phyloP scores from a whole-genome alignment of 1,140 invertebrate species.

The Drosophila pachea region DNA sequence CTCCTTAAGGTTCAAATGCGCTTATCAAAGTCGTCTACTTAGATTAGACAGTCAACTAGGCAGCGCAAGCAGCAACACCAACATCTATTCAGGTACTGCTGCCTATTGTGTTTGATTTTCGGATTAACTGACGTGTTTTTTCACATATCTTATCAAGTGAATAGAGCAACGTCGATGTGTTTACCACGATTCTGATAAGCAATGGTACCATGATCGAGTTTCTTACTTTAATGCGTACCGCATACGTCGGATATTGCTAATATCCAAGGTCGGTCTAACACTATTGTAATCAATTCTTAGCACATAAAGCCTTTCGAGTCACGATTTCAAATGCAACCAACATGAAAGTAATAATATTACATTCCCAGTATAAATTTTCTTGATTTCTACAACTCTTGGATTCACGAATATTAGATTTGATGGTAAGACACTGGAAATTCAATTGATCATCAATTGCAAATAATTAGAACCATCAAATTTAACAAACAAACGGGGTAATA shows the following conservation, averaged over 20 bases:
- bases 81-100: slow-evolving; percentile 25
- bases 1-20: slow-evolving; percentile 10
- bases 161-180: slow-evolving; percentile 18
- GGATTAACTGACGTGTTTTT: slow-evolving; percentile 41
- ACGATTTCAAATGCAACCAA: not conserved
- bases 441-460: too few relatives aligned
- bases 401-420: too few relatives aligned
- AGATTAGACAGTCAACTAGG: slow-evolving; percentile 33
- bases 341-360: too few relatives aligned
- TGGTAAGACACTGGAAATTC: not conserved
- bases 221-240: not conserved
- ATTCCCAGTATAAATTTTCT: too few relatives aligned
- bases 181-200: slow-evolving; percentile 14
- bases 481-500: not conserved
- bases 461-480: too few relatives aligned
- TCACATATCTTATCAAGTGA: slow-evolving; percentile 37
- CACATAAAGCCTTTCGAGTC: too few relatives aligned
- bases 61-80: slow-evolving; percentile 12
- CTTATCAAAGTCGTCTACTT: slow-evolving; percentile 36
- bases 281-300: not conserved
- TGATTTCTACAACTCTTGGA: too few relatives aligned
- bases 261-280: not conserved
- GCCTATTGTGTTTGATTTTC: slow-evolving; percentile 24
- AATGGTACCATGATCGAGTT: slow-evolving; percentile 5
- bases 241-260: not conserved